Conservation (phyloP, 1,140 invertebrate genomes). For the Cydia amplana region DNA sequence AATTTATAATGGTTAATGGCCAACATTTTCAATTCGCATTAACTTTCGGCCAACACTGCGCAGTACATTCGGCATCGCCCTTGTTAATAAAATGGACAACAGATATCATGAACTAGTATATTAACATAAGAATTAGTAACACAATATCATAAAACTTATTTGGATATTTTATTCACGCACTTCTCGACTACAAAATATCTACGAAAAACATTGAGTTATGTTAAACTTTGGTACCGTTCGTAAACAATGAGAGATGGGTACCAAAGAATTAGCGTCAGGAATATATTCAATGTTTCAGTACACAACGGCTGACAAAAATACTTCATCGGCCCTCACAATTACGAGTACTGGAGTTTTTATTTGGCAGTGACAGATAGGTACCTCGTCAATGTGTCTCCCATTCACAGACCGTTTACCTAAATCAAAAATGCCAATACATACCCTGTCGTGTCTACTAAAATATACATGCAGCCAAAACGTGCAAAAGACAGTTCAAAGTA, state of each 20-base stretch:
- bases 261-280: background rate
- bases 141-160: constrained; percentile 61
- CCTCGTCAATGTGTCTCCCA: background rate
- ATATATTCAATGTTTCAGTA: background rate
- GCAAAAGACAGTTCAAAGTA: constrained; percentile 31
- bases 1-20: no score
- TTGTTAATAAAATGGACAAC: constrained; percentile 39
- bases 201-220: constrained; percentile 7
- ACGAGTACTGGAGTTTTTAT: background rate
- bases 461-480: constrained; percentile 31
- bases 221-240: background rate
- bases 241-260: constrained; percentile 2
- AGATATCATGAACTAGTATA: constrained; percentile 47
- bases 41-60: no score
- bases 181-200: constrained; percentile 10
- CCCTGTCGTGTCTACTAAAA: constrained; percentile 40
- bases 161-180: constrained; percentile 40
- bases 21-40: no score
- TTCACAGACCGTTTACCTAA: background rate
- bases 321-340: background rate
- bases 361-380: constrained; percentile 24
- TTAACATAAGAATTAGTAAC: constrained; percentile 61
- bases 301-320: background rate
- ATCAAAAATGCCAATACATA: constrained; percentile 40
- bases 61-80: constrained; percentile 9